Evolutionary conservation across 2,888 invertebrate genomes (phyloP).

Genomic region (Cataglyphis cursor): DNA sequence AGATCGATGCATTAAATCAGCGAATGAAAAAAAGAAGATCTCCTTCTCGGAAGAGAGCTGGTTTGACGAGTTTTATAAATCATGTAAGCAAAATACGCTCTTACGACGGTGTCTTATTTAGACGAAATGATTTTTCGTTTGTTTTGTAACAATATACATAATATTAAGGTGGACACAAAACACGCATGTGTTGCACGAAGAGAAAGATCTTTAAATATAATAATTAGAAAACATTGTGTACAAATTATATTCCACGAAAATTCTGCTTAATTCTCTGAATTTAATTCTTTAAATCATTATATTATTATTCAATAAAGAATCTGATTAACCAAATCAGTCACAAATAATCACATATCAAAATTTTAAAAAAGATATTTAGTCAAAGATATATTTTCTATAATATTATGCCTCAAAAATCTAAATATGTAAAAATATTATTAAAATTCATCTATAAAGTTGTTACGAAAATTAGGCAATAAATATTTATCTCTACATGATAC

Average conservation of each 20-base stretch:
- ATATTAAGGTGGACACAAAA: not conserved
- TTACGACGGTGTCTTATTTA: not conserved
- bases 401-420: not conserved
- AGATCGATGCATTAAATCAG: slow-evolving; percentile 3
- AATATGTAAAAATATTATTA: not conserved
- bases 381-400: not conserved
- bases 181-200: not conserved
- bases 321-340: not conserved
- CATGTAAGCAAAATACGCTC: not conserved
- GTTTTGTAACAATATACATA: not conserved
- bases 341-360: slow-evolving; percentile 4
- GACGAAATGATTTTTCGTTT: not conserved
- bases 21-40: slow-evolving; percentile 19
- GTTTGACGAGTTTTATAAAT: slow-evolving; percentile 51
- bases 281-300: not conserved
- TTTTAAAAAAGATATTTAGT: not conserved
- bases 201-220: not conserved
- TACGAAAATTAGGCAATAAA: not conserved
- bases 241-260: not conserved
- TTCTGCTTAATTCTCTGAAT: not conserved
- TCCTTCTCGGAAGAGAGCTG: slow-evolving; percentile 31
- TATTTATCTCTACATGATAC: not conserved
- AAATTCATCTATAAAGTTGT: slow-evolving; percentile 8
- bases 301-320: not conserved
- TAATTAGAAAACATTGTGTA: not conserved